Evolutionary conservation across 2,888 invertebrate species (phyloP).

Genomic region (Agrochola lychnidis): DNA sequence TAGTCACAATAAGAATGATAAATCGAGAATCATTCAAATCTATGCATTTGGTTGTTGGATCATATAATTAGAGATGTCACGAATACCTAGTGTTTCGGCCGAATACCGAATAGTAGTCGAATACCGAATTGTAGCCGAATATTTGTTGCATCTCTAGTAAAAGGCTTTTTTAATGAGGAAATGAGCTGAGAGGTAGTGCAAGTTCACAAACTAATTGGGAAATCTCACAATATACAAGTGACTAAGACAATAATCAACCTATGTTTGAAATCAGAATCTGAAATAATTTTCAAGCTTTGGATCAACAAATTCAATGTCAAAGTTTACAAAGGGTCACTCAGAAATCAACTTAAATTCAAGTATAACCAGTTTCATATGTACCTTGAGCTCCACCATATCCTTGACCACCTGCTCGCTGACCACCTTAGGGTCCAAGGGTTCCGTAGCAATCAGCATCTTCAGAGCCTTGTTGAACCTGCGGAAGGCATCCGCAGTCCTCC

Average conservation of each 20-base stretch:
- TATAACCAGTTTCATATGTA: conserved; percentile 50
- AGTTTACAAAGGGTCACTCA: background rate
- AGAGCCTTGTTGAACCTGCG: conserved; percentile 93
- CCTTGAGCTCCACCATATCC: conserved; percentile 90
- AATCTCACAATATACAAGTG: background rate
- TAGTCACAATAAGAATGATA: background rate
- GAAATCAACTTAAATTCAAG: background rate
- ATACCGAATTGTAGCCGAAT: background rate
- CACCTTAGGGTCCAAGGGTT: conserved; percentile 91
- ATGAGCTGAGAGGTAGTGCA: background rate
- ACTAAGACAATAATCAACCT: background rate
- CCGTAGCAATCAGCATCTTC: conserved; percentile 92
- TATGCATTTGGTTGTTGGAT: background rate
- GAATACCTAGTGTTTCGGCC: background rate
- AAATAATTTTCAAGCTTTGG: background rate
- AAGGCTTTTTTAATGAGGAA: background rate
- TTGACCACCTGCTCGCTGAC: conserved; percentile 86
- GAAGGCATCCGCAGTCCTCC: conserved; percentile 93
- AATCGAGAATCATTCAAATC: background rate
- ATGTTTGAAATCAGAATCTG: background rate
- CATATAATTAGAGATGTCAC: background rate
- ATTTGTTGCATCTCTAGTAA: background rate
- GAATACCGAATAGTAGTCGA: background rate
- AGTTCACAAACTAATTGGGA: background rate
- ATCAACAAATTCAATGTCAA: background rate